A percentile compares a stretch with the other conserved stretches of the same genome.
phyloP scores from a whole-genome alignment of 2,113 vertebrate genomes.

The Urocitellus parryii region DNA sequence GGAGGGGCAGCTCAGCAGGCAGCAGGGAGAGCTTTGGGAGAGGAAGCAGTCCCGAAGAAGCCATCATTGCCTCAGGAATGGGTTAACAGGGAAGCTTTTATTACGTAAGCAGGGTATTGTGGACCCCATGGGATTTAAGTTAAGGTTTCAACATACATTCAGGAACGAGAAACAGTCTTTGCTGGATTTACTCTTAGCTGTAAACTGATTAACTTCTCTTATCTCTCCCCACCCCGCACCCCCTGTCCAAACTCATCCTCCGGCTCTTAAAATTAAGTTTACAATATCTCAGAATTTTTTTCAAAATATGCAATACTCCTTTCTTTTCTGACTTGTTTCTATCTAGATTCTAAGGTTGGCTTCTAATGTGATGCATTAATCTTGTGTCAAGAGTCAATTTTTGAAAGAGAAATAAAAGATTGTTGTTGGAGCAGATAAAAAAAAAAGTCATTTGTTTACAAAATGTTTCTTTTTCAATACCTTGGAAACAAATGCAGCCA shows the following conservation, averaged over 20 bases:
- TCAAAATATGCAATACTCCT: neutral
- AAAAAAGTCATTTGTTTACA: constrained; percentile 44
- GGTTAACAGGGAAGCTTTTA: neutral
- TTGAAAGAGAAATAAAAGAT: constrained; percentile 65
- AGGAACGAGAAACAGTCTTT: neutral
- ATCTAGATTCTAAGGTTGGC: neutral
- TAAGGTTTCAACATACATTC: neutral
- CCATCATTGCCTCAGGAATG: no score
- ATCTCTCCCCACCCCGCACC: neutral
- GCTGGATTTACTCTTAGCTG: neutral
- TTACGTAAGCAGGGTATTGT: neutral
- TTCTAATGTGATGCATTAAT: neutral
- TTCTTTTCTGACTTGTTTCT: neutral
- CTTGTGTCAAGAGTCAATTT: constrained; percentile 7
- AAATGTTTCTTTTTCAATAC: constrained; percentile 48
- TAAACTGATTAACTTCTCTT: neutral
- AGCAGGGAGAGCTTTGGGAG: no score
- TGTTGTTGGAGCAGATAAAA: constrained; percentile 49
- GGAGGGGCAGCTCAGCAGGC: no score
- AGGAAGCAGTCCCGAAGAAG: neutral
- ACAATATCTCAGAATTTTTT: neutral
- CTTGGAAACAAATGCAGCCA: constrained; percentile 40
- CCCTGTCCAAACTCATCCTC: neutral
- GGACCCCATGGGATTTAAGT: neutral
- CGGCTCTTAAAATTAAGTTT: neutral